phyloP scores from a whole-genome alignment of 2,797 vertebrate species.

The Gymnoscopelus microlampas region DNA sequence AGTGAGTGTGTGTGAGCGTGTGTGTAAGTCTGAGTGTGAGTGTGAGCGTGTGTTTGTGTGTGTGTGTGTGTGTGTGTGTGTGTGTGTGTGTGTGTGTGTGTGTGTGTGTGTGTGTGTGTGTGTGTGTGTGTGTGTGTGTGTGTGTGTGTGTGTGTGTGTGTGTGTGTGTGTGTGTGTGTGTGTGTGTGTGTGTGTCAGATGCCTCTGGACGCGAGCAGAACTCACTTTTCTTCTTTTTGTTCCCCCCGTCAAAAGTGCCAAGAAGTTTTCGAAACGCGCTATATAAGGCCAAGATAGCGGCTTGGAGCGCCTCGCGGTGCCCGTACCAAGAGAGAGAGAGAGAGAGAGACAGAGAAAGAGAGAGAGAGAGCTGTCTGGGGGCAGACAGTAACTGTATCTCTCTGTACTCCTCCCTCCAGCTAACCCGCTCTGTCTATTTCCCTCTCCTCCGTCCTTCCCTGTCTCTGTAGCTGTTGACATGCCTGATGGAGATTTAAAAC shows the following conservation, averaged over 20 bases:
- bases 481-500: constrained; percentile 11
- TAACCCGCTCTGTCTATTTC: constrained; percentile 21
- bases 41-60: too few relatives aligned
- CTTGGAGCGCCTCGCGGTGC: constrained; percentile 64
- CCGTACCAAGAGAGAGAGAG: constrained; percentile 67
- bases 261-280: constrained; percentile 69
- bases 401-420: constrained; percentile 55
- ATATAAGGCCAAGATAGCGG: constrained; percentile 78
- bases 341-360: constrained; percentile 69
- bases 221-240: constrained; percentile 42
- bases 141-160: constrained; percentile 32
- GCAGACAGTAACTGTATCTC: constrained; percentile 68
- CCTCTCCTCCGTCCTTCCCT: constrained; percentile 27
- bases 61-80: constrained; percentile 40
- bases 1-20: constrained; percentile 27
- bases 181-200: constrained; percentile 20
- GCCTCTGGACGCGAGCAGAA: constrained; percentile 64
- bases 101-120: constrained; percentile 30
- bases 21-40: constrained; percentile 9
- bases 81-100: neutral
- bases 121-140: constrained; percentile 43
- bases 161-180: constrained; percentile 38
- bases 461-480: constrained; percentile 51
- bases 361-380: constrained; percentile 58
- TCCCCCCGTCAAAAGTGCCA: constrained; percentile 52